phyloP scores from a whole-genome alignment of 2,113 vertebrate species.

The Echinops telfairi region DNA sequence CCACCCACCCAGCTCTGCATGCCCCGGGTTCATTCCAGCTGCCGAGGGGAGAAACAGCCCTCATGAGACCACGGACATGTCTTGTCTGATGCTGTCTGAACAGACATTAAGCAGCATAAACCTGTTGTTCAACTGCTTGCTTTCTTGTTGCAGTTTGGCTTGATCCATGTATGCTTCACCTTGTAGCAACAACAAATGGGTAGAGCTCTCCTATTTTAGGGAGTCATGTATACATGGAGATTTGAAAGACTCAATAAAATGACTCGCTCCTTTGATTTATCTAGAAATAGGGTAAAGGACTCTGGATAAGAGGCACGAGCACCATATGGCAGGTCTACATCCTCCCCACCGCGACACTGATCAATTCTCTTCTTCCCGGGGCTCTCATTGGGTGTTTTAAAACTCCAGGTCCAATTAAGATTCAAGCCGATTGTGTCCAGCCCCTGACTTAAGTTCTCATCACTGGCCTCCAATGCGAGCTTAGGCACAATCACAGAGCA shows the following conservation, averaged over 20 bases:
- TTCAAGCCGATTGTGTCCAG: neutral
- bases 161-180: neutral
- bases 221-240: neutral
- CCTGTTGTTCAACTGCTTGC: too few relatives aligned
- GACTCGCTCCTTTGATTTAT: neutral
- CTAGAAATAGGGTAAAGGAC: neutral
- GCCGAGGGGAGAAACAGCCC: too few relatives aligned
- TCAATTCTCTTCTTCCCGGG: neutral
- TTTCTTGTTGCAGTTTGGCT: neutral
- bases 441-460: slow-evolving; percentile 6
- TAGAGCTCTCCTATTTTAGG: neutral
- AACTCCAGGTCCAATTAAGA: neutral
- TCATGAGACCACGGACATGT: too few relatives aligned
- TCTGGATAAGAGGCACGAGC: neutral
- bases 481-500: too few relatives aligned
- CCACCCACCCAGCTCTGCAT: too few relatives aligned
- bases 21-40: too few relatives aligned
- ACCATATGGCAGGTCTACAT: too few relatives aligned
- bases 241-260: neutral
- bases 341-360: neutral
- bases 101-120: too few relatives aligned
- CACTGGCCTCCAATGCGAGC: neutral
- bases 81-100: too few relatives aligned
- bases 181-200: neutral
- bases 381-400: neutral